Conservation (phyloP, 1,140 invertebrate genomes). For the Tachypleus tridentatus region DNA sequence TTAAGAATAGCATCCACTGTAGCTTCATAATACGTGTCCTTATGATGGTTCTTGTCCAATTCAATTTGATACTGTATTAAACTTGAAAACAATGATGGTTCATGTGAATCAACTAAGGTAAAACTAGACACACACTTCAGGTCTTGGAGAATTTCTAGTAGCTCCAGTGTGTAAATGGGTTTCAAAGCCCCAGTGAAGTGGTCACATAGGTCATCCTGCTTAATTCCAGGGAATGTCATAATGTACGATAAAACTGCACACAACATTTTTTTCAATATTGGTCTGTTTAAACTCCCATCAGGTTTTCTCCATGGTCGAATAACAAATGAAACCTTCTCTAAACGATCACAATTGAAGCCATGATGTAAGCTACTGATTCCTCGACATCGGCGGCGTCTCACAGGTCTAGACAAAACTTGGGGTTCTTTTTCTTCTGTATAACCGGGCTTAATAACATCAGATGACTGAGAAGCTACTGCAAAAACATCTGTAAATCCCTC, state of each 20-base stretch:
- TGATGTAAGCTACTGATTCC: too few species aligned
- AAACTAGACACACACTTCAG: conserved; percentile 31
- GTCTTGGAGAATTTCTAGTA: conserved; percentile 36
- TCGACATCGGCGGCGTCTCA: too few species aligned
- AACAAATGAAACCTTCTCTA: conserved; percentile 15
- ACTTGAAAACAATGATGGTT: not conserved
- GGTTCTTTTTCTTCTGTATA: too few species aligned
- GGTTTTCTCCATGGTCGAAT: conserved; percentile 56
- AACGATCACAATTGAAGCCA: not conserved
- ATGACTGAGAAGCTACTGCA: too few species aligned
- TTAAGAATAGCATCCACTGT: not conserved
- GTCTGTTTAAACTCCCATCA: conserved; percentile 55
- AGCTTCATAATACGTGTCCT: not conserved
- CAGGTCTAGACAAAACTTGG: too few species aligned
- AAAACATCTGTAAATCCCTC: too few species aligned
- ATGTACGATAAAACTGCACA: conserved; percentile 50
- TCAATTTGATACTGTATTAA: not conserved
- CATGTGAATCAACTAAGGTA: not conserved
- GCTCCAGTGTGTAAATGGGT: conserved; percentile 31
- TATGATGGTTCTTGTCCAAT: not conserved
- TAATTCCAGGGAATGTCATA: conserved; percentile 44
- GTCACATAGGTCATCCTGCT: conserved; percentile 19
- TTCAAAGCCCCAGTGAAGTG: conserved; percentile 28
- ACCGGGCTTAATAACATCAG: too few species aligned
- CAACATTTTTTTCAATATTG: conserved; percentile 53